phyloP scores from a whole-genome alignment of 2,113 vertebrate species.

The Callospermophilus lateralis region DNA sequence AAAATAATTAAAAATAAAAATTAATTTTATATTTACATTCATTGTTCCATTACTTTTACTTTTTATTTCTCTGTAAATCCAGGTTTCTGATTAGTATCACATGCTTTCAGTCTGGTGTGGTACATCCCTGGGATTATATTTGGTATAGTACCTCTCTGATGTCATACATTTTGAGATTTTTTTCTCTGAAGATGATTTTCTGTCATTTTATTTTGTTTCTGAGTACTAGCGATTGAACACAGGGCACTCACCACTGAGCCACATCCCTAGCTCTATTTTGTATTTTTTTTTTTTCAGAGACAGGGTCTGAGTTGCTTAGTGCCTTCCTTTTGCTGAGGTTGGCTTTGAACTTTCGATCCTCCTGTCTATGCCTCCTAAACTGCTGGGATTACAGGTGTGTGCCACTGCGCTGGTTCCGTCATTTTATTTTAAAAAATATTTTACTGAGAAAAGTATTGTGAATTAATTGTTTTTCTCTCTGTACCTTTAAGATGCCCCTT shows the following conservation, averaged over 20 bases:
- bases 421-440: background rate
- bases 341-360: too few relatives aligned
- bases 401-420: background rate
- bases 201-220: too few relatives aligned
- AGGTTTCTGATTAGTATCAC: background rate
- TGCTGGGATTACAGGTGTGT: too few relatives aligned
- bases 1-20: constrained; percentile 5
- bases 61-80: background rate
- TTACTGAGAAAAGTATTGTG: background rate
- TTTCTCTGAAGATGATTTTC: background rate
- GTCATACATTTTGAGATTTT: background rate
- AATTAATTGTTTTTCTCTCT: background rate
- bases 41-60: background rate
- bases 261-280: too few relatives aligned
- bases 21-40: background rate
- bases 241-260: too few relatives aligned
- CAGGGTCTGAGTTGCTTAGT: too few relatives aligned
- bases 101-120: background rate
- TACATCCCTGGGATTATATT: background rate
- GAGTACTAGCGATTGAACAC: too few relatives aligned
- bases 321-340: too few relatives aligned
- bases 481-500: background rate
- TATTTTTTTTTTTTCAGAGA: too few relatives aligned
- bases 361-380: too few relatives aligned
- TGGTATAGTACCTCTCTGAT: background rate